These are phyloP conservation scores for Pristiophorus japonicus DNA, from an alignment of 2,113 vertebrate species.

Conservation along the genomic window DNA sequence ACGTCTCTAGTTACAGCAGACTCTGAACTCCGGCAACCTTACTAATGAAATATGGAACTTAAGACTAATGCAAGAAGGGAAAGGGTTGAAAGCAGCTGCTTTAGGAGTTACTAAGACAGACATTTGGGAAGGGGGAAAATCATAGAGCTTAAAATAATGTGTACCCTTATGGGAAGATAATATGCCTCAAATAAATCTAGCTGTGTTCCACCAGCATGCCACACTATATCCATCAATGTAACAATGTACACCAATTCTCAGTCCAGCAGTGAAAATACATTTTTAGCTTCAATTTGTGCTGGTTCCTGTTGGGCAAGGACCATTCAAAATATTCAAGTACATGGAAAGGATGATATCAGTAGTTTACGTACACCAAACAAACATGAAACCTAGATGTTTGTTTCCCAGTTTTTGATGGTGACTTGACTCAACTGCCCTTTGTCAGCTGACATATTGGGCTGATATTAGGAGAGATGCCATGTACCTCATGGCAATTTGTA, in stretches of 20 bases:
- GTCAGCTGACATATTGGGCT: not conserved
- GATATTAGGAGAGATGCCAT: not conserved
- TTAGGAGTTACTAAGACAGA: not conserved
- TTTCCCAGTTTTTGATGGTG: not conserved
- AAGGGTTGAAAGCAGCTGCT: not conserved
- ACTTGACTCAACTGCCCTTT: not conserved
- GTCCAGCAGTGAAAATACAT: not conserved
- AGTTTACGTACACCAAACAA: not conserved
- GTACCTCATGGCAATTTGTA: not conserved
- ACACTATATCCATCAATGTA: not conserved
- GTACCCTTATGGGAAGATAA: not conserved
- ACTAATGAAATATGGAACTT: too few species aligned
- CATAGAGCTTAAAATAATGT: not conserved
- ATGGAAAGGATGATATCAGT: not conserved
- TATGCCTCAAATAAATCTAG: not conserved
- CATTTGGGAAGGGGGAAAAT: constrained; percentile 3
- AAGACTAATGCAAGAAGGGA: not conserved
- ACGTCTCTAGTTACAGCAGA: too few species aligned
- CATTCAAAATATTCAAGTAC: not conserved
- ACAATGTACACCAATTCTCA: not conserved
- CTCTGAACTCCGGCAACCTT: too few species aligned
- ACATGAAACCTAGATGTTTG: not conserved
- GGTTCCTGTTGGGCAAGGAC: not conserved
- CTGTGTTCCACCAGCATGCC: not conserved
- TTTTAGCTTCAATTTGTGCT: not conserved